Percentiles rank a stretch among this genome's conserved stretches.
Conservation (phyloP, 2,113 vertebrate genomes). For the Collichthys lucidus region DNA sequence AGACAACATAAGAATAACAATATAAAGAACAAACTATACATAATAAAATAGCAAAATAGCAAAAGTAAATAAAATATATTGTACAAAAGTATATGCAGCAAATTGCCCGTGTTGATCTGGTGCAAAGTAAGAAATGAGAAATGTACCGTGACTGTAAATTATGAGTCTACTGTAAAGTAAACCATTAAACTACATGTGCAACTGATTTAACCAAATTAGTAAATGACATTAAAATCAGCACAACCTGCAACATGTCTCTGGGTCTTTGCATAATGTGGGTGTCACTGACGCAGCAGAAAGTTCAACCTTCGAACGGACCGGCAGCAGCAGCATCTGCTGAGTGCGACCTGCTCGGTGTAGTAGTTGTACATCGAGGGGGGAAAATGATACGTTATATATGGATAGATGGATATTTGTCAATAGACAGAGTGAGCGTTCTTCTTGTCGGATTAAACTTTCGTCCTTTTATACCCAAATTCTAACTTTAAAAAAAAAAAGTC, state of each 20-base stretch:
- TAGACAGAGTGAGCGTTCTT: not conserved
- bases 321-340: no score
- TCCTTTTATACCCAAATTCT: no score
- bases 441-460: not conserved
- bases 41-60: no score
- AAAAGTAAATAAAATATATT: no score
- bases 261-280: not conserved
- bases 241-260: not conserved
- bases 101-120: no score
- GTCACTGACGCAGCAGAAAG: slow-evolving; percentile 3
- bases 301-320: not conserved
- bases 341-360: not conserved
- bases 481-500: no score
- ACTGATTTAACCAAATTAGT: not conserved
- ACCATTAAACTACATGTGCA: not conserved
- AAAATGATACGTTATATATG: not conserved
- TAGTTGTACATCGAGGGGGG: not conserved
- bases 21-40: no score
- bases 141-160: no score
- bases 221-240: not conserved
- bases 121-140: no score
- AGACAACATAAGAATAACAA: no score
- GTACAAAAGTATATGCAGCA: no score
- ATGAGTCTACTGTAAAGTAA: no score
- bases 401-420: not conserved